These are phyloP conservation scores for Ricordea florida DNA, from an alignment of 92 coral and sea anemone genomes.

Conservation along the genomic window DNA sequence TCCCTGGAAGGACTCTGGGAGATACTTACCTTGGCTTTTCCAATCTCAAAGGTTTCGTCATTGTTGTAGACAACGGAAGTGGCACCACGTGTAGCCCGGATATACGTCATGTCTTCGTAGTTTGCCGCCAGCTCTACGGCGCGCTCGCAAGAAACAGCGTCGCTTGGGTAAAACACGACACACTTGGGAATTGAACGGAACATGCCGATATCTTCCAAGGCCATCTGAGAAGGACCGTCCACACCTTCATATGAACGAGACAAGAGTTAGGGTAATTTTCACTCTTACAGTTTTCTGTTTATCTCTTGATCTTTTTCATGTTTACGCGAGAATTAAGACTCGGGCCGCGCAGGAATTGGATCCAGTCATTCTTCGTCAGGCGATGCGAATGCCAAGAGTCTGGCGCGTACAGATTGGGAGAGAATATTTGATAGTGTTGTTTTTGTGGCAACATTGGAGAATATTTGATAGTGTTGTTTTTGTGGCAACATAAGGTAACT, in stretches of 20 bases:
- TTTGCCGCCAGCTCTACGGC: slow-evolving; percentile 95
- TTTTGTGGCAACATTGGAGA: too few species aligned
- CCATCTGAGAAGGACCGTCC: slow-evolving; percentile 99
- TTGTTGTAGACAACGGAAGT: slow-evolving; percentile 77
- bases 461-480: too few species aligned
- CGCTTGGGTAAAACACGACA: slow-evolving; percentile 95
- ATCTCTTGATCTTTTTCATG: too few species aligned
- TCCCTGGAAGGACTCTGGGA: neutral
- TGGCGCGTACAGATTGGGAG: too few species aligned
- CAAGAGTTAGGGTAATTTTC: neutral
- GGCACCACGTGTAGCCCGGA: slow-evolving; percentile 83
- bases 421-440: too few species aligned
- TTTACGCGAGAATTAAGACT: too few species aligned
- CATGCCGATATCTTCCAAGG: slow-evolving; percentile 93
- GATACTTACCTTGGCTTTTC: slow-evolving; percentile 89
- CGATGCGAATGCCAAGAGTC: too few species aligned
- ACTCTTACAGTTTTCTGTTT: too few species aligned
- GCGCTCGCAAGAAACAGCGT: slow-evolving; percentile 93
- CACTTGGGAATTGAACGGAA: slow-evolving; percentile 92
- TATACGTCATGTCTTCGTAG: slow-evolving; percentile 80
- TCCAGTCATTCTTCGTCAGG: too few species aligned
- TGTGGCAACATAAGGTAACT: too few species aligned
- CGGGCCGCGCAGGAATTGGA: too few species aligned
- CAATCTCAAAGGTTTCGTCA: slow-evolving; percentile 87
- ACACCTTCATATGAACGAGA: slow-evolving; percentile 56